Evolutionary conservation across 2,113 vertebrate genomes (phyloP).

Genomic region (Otus sunia): DNA sequence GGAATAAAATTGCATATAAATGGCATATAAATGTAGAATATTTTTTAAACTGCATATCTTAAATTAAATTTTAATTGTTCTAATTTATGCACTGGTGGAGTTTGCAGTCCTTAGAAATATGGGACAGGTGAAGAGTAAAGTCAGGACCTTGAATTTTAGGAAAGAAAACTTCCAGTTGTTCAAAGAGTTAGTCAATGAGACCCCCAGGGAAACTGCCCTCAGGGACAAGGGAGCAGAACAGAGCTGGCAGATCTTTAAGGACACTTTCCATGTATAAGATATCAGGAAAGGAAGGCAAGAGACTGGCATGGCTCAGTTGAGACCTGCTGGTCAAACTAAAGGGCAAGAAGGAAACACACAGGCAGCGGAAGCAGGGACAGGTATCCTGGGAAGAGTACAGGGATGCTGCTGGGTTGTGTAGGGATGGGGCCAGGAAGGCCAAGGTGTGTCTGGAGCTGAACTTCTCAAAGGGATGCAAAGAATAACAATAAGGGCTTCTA

Average conservation of each 20-base stretch:
- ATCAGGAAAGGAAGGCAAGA: background rate
- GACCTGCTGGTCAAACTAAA: too few relatives aligned
- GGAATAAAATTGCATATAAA: background rate
- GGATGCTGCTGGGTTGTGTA: too few relatives aligned
- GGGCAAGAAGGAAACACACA: too few relatives aligned
- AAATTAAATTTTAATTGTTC: background rate
- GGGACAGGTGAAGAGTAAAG: background rate
- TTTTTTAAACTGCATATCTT: background rate
- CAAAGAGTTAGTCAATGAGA: background rate
- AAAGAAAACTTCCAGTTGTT: background rate
- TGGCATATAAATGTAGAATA: background rate
- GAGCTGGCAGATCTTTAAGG: background rate
- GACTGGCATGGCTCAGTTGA: background rate
- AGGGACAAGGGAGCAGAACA: background rate
- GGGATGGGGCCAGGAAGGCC: too few relatives aligned
- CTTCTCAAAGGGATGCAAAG: too few relatives aligned
- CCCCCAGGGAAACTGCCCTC: background rate
- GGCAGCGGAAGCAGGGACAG: too few relatives aligned
- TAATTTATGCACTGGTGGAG: background rate
- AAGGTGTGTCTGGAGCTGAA: too few relatives aligned
- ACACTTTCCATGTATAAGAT: background rate
- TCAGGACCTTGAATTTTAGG: background rate
- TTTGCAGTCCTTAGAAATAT: background rate
- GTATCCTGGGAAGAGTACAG: too few relatives aligned
- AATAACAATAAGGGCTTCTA: too few relatives aligned